Evolutionary conservation across 1,140 invertebrate genomes (phyloP), one percentile per base, ranked within the genome.

Genomic region (Ips typographus): DNA sequence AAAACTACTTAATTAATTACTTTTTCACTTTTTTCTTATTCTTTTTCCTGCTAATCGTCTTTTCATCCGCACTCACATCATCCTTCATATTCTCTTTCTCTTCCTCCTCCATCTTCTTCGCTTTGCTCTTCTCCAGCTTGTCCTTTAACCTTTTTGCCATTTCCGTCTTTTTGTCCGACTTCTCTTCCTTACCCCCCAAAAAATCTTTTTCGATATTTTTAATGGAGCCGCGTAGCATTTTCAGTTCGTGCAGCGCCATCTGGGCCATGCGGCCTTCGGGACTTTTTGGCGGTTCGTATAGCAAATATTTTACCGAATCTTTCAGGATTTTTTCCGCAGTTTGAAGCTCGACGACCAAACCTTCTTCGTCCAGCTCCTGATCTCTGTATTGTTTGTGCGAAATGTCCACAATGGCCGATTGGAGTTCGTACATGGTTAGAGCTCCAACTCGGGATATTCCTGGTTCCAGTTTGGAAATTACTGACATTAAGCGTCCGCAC

Each of bases 391-490:
- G 77, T 68, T 83, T 85, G 72, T 88, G 87, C 1, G 87, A 85
- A 42, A 92, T 75, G 61, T 89, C 85, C 3, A 87, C 83, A 49
- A 87, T 81, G 0, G 90, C 85, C 8, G 86, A 84, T 76, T 91
- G 89, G 69, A 92, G 78, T 79, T 94, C 90, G 65, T 92, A 93
- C 39, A 92, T 74, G 7, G 89, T 85, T 61, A 92, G 87, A 7
- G 88, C 90, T 84, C 86, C 86, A 0, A 89, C 80, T 59, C 91
- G 83, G 6, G 89, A 91, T 74, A 93, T 87, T 44, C 91, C 91
- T 0, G 91, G 91, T 41, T 90, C 88, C 4, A 92, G 76, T 40
- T 86, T 84, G 60, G 88, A 85, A 0, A 91, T 76, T 1, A 93
- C 84, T 4, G 82, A 73, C 7, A 91, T 70, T 49, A 93, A 77